These are phyloP conservation scores for Lasioglossum pauxillum DNA, from an alignment of 2,888 invertebrate genomes.

Conservation along the genomic window DNA sequence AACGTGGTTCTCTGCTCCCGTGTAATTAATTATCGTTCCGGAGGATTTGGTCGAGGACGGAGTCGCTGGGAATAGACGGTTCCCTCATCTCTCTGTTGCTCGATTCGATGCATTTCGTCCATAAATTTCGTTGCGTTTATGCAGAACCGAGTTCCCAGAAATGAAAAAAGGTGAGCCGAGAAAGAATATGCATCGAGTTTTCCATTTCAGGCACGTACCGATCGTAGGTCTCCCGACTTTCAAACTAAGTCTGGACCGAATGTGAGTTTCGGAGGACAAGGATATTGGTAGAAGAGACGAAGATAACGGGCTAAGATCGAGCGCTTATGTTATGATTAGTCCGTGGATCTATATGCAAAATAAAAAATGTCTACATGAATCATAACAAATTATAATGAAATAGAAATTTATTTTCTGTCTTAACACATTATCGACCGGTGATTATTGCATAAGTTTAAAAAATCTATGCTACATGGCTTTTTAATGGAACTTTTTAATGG, in stretches of 20 bases:
- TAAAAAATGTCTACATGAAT: too few relatives aligned
- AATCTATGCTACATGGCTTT: too few relatives aligned
- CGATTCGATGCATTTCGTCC: conserved; percentile 49
- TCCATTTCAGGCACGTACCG: conserved; percentile 67
- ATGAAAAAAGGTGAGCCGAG: conserved; percentile 64
- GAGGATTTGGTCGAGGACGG: conserved; percentile 5
- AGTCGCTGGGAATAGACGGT: not conserved
- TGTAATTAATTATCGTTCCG: conserved; percentile 63
- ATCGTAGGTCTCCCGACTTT: conserved; percentile 69
- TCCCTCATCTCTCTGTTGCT: not conserved
- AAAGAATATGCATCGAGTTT: conserved; percentile 68
- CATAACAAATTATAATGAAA: too few relatives aligned
- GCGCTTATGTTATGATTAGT: not conserved
- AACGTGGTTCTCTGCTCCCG: not conserved
- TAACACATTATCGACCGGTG: too few relatives aligned
- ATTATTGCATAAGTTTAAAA: too few relatives aligned
- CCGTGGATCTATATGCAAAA: too few relatives aligned
- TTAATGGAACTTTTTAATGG: too few relatives aligned
- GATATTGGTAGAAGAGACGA: not conserved
- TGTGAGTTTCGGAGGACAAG: conserved; percentile 35
- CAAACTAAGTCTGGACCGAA: conserved; percentile 64
- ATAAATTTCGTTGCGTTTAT: conserved; percentile 67
- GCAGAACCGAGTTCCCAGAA: conserved; percentile 55
- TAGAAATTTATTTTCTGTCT: too few relatives aligned
- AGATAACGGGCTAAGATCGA: not conserved